Evolutionary conservation across 2,888 invertebrate genomes (phyloP).

Genomic region (Antheraea yamamai): DNA sequence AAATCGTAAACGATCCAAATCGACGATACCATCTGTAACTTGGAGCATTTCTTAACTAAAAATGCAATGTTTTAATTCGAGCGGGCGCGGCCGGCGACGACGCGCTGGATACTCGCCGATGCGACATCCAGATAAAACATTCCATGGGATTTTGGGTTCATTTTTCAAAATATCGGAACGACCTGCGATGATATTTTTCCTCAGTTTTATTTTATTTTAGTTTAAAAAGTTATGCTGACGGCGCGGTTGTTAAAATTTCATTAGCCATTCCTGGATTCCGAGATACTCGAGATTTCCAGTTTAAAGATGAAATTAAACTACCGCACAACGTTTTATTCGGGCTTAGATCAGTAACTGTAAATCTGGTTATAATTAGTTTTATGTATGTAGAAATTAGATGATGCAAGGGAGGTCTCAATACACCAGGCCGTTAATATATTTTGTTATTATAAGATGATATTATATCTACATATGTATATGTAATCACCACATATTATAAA

Average conservation of each 20-base stretch:
- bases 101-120: conserved; percentile 60
- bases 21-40: conserved; percentile 51
- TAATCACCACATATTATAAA: no score
- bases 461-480: no score
- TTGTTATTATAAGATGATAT: not conserved
- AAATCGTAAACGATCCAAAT: conserved; percentile 42
- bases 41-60: conserved; percentile 45
- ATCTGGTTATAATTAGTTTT: not conserved
- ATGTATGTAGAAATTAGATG: not conserved
- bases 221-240: conserved; percentile 51
- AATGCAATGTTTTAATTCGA: conserved; percentile 78
- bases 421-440: not conserved
- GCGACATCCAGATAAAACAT: conserved; percentile 43
- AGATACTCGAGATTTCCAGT: conserved; percentile 45
- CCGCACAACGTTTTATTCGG: conserved; percentile 27
- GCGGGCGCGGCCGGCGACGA: conserved; percentile 30
- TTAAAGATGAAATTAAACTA: conserved; percentile 54
- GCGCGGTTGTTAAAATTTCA: conserved; percentile 60
- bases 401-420: not conserved
- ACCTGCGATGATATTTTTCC: conserved; percentile 30
- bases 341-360: not conserved
- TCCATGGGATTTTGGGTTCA: conserved; percentile 36
- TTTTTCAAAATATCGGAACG: conserved; percentile 31
- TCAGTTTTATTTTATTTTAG: conserved; percentile 30
- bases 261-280: conserved; percentile 51